Base-by-base conservation (phyloP, 1,140 invertebrate genomes). In the Bombus superbus region DNA sequence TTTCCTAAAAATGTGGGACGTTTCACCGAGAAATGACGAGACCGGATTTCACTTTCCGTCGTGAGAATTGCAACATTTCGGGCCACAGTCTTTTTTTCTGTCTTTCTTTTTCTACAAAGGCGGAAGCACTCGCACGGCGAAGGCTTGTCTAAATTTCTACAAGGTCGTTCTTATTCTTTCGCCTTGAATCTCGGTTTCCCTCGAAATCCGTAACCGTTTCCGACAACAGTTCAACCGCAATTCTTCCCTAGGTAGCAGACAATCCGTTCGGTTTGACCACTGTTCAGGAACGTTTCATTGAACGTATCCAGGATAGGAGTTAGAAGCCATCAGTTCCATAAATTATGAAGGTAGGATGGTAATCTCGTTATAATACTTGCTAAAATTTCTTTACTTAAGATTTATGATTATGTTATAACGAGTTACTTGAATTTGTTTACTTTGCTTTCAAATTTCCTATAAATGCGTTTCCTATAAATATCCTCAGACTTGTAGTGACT, bases 221-320 rank as follows among this genome's bases (percentile, higher is more conserved):
- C 92, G 89, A 83, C 89, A 91, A 93, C 90, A 90, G 77, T 85
- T 62, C 73, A 88, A 92, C 93, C 94, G 77, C 94, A 94, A 91
- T 69, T 83, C 89, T 92, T 93, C 93, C 87, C 85, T 92, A 78
- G 71, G 32, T 89, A 78, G 77, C 74, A 68, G 74, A 28, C 1
- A 18, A 44, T 44, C 6, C 53, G 38, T 72, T 72, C 32, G 62
- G n/a, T 66, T 69, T 32, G 28, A 18, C 53, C 40, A 35, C 11
- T 22, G 25, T 57, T 40, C 35, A 22, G 18, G 32, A 42, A 42
- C 9, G 38, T 22, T 32, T 72, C 4, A 38, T 18, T 0, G 22
- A 11, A 44, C 0, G 11, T 75, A 22, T 71, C 3, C 13, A 68
- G 3, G 6, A 1, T 71, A 38, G n/a, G 8, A n/a, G 40, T 25